phyloP scores from a whole-genome alignment of 1,140 invertebrate species.

The Matsumurasca onukii region DNA sequence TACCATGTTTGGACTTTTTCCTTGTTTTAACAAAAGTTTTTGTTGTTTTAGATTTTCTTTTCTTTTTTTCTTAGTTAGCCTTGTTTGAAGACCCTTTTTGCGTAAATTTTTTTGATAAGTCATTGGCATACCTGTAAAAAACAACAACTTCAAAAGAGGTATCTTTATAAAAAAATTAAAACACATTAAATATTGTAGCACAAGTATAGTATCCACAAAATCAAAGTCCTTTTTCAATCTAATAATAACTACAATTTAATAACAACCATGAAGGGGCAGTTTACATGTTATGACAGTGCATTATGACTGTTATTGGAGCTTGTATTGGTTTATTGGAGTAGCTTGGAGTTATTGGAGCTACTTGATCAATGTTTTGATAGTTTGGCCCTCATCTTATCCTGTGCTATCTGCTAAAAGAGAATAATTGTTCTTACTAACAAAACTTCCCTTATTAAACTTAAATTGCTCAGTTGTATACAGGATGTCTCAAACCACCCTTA shows the following conservation, averaged over 20 bases:
- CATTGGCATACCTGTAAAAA: conserved; percentile 23
- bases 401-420: no score
- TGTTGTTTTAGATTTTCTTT: conserved; percentile 31
- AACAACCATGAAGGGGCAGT: not conserved
- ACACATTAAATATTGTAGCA: not conserved
- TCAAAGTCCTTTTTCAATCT: not conserved
- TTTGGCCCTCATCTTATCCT: no score
- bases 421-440: no score
- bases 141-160: not conserved
- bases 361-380: no score
- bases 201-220: not conserved
- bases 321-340: no score
- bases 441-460: no score
- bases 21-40: conserved; percentile 22
- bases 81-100: conserved; percentile 37
- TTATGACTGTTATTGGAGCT: not conserved
- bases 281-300: not conserved
- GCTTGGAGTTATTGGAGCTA: no score
- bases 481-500: no score
- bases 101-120: conserved; percentile 19
- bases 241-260: not conserved
- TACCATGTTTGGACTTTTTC: not conserved
- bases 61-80: conserved; percentile 37
- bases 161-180: not conserved
- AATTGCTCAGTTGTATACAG: no score